These are phyloP conservation scores for Propithecus coquereli DNA, from an alignment of 2,113 vertebrate genomes.

Conservation along the genomic window DNA sequence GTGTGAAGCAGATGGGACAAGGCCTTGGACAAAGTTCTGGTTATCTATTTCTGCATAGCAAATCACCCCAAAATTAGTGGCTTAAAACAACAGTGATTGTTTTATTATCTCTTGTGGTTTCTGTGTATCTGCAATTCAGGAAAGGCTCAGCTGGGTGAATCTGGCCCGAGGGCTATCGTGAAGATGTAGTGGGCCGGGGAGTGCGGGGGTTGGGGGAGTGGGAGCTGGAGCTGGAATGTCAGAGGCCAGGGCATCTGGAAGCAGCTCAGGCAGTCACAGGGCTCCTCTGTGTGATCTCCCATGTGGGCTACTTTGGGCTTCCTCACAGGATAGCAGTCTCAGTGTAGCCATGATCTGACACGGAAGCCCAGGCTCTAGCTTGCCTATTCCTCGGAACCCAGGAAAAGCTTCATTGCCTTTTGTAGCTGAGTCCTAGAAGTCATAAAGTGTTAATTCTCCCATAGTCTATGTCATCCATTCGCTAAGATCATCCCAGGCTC, in stretches of 20 bases:
- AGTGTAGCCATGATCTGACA: neutral
- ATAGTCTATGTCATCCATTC: neutral
- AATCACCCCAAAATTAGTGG: neutral
- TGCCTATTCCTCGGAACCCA: neutral
- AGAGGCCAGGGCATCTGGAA: neutral
- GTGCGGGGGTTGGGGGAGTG: too few species aligned
- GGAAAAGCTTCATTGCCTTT: neutral
- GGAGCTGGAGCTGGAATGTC: neutral
- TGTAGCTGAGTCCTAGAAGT: neutral
- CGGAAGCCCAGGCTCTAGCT: neutral
- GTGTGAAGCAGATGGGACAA: neutral
- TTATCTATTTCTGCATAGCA: neutral
- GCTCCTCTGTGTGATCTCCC: neutral
- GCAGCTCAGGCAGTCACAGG: neutral
- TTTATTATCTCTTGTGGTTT: neutral
- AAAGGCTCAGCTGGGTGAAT: neutral
- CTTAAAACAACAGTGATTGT: neutral
- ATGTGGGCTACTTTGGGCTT: neutral
- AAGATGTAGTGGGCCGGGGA: too few species aligned
- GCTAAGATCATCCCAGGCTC: neutral
- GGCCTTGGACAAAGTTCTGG: neutral
- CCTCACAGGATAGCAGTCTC: neutral
- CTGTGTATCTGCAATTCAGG: neutral
- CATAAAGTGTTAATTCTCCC: neutral
- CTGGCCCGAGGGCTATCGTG: neutral